Evolutionary conservation across 2,113 vertebrate species (phyloP), one percentile per base, ranked within the genome.

Genomic region (Psilopsiagon aurifrons): DNA sequence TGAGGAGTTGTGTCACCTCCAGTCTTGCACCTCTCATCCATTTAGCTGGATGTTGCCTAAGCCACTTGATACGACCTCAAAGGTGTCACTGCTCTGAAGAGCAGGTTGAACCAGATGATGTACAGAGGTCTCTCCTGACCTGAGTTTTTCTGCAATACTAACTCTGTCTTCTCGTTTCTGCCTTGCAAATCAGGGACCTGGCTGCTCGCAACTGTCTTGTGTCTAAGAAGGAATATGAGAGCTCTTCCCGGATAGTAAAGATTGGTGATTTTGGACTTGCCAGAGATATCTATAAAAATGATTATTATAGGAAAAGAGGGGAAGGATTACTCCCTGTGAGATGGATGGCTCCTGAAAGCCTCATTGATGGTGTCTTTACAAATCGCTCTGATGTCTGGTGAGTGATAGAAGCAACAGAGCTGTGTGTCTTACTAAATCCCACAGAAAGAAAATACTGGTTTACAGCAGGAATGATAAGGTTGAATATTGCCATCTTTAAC

Each of bases 311-410:
- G 67, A 98, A 98, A 93, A 98, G 93, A 81, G 98, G 98, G 51
- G 98, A 98, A 95, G 98, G 98, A 6, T 62, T 98, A 19, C 97
- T 98, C 5, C 98, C 98, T 59, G 97, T 98, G 33, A 97, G 98
- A 80, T 98, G 98, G 98, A 98, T 98, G 98, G 97, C 98, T 92
- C 98, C 98, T 43, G 98, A 98, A 96, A 98, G 98, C 83, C 95
- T 98, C 51, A 91, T 97, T 88, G 98, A 98, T 59, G 98, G 98
- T 55, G 88, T 98, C 91, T 99, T 98, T 96, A 98, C 98, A 39
- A 98, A 95, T 59, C 93, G 62, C 24, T 98, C 98, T 70, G 98
- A 98, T 86, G 96, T 98, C 27, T 98, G 98, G 98, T 99, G 77
- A 98, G 97, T 93, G 81, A 59, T 2, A 75, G 62, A 22, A 86